Percentiles rank a stretch among this genome's conserved stretches.
Conservation (phyloP, 2,888 invertebrate genomes). For the Glaucopsyche alexis region DNA sequence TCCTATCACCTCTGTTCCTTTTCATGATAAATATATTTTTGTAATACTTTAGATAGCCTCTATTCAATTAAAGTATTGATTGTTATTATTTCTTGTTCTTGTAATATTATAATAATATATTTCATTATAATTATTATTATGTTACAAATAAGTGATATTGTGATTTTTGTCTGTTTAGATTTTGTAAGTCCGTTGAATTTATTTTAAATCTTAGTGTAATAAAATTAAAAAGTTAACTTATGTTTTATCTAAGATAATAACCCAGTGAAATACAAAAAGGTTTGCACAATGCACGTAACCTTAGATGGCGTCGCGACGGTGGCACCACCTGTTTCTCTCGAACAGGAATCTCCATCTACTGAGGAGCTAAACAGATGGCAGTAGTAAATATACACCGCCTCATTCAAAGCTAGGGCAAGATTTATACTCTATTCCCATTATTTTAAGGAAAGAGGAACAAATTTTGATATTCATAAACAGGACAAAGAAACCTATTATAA, state of each 20-base stretch:
- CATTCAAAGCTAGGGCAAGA: too few species aligned
- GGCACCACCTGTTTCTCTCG: too few species aligned
- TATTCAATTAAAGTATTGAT: constrained; percentile 11
- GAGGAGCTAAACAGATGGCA: too few species aligned
- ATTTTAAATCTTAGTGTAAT: constrained; percentile 6
- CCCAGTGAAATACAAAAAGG: background rate
- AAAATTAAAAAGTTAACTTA: background rate
- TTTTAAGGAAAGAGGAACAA: too few species aligned
- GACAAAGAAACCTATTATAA: too few species aligned
- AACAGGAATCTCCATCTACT: too few species aligned
- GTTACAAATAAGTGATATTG: background rate
- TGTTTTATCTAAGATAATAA: background rate
- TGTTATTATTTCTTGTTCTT: constrained; percentile 14
- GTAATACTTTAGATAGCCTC: background rate
- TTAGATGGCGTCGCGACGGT: too few species aligned
- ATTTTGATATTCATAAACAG: too few species aligned
- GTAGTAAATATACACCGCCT: too few species aligned
- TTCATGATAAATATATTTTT: background rate
- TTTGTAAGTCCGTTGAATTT: constrained; percentile 15
- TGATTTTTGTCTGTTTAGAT: constrained; percentile 18
- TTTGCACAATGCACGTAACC: too few species aligned
- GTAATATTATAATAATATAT: background rate
- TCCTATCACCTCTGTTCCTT: background rate
- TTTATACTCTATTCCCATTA: too few species aligned
- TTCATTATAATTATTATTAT: background rate